Base-by-base conservation (phyloP, 2,888 invertebrate species). In the Agrochola circellaris region DNA sequence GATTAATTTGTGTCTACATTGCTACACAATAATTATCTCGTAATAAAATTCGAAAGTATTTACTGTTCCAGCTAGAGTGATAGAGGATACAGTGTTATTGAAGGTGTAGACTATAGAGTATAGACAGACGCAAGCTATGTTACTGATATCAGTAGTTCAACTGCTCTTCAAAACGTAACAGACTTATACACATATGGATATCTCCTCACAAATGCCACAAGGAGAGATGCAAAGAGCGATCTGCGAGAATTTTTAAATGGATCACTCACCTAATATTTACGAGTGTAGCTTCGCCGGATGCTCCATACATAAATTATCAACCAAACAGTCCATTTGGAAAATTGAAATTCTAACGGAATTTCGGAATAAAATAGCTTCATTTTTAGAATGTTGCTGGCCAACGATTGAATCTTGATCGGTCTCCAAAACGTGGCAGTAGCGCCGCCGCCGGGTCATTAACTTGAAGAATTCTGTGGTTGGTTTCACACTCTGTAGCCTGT, bases 271-370 rank as follows among this genome's bases (percentile, higher is more conserved):
- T 72, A 81, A 82, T 86, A 89, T 89, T 85, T 85, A 88, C 74
- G 82, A 85, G 74, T 77, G 67, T 65, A 67, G 71, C 77, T 84
- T 81, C 65, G 75, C 73, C 66, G 67, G 75, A 69, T 77, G 79
- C 77, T 79, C 73, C 77, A 71, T 89, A 87, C 87, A 90, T 91
- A 89, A 89, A 89, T 90, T 87, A 92, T 86, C 82, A 89, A 85
- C 83, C 81, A 86, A 86, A 83, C 79, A 85, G 85, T 85, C 90
- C 89, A 92, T 92, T 91, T 90, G 84, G 87, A 85, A 90, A 90
- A 92, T 92, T 90, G 90, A 89, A 91, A 91, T 87, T 88, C 84
- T 82, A 84, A 72, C 70, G 68, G 84, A 89, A 89, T 88, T 79
- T 38, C 23, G 42, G 13, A 48, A 60, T 58, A 48, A 70, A 38